Evolutionary conservation across 2,113 vertebrate species (phyloP).

Genomic region (Neotoma lepida): DNA sequence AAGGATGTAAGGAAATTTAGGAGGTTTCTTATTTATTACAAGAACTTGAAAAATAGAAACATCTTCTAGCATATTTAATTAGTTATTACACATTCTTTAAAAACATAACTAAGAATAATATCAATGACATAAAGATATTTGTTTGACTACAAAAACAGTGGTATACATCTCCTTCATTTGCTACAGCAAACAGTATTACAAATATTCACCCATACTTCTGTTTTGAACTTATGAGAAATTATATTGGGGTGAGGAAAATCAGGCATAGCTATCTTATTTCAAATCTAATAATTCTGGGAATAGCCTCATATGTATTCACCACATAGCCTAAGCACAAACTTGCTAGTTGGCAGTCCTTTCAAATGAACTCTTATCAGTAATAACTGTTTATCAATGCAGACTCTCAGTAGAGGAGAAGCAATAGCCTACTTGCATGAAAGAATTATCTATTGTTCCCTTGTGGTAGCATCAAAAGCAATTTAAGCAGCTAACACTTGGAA

Average conservation of each 20-base stretch:
- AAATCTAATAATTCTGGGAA: slow-evolving; percentile 31
- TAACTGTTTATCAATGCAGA: slow-evolving; percentile 20
- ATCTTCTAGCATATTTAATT: background rate
- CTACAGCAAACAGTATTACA: background rate
- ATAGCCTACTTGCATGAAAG: background rate
- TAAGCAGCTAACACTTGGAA: slow-evolving; percentile 11
- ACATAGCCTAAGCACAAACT: background rate
- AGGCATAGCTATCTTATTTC: background rate
- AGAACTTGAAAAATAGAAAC: background rate
- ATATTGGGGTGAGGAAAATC: background rate
- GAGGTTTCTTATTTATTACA: background rate
- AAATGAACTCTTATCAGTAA: background rate
- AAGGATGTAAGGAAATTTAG: background rate
- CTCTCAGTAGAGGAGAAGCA: slow-evolving; percentile 9
- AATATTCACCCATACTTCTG: background rate
- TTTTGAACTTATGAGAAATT: slow-evolving; percentile 23
- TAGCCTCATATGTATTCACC: background rate
- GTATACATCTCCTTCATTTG: background rate
- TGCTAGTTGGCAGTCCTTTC: background rate
- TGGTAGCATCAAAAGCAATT: slow-evolving; percentile 20
- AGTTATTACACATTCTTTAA: background rate
- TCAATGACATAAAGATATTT: slow-evolving; percentile 3
- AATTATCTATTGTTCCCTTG: background rate
- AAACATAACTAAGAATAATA: background rate
- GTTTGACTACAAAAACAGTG: background rate